Conservation (phyloP, 2,797 vertebrate species). For the Gila robusta region DNA sequence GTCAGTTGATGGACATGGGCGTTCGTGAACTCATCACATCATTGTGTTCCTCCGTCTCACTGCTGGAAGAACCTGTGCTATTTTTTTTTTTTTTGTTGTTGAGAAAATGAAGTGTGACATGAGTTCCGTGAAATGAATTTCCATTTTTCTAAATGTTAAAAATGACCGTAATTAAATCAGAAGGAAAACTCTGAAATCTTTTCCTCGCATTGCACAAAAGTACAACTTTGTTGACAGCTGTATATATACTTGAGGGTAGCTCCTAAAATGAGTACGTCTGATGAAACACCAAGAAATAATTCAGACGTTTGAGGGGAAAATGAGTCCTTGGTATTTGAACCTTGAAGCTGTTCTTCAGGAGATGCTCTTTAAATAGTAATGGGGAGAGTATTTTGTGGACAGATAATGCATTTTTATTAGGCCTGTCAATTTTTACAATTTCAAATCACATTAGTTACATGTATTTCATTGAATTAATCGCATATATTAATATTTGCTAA, state of each 20-base stretch:
- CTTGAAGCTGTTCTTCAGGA: constrained; percentile 46
- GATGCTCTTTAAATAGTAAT: constrained; percentile 39
- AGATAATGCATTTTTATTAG: constrained; percentile 22
- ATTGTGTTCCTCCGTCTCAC: no score
- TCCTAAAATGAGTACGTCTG: constrained; percentile 63
- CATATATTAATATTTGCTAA: not conserved
- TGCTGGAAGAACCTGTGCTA: not conserved
- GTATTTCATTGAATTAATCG: not conserved
- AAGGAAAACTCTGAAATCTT: constrained; percentile 27
- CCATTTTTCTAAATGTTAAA: constrained; percentile 13
- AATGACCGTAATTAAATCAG: constrained; percentile 19
- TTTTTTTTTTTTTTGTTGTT: not conserved
- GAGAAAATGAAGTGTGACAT: constrained; percentile 9
- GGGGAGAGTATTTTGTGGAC: not conserved
- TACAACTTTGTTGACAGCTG: constrained; percentile 55
- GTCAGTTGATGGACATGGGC: constrained; percentile 9
- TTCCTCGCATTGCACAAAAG: constrained; percentile 35
- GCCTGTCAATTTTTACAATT: not conserved
- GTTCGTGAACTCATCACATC: not conserved
- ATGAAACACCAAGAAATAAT: constrained; percentile 67
- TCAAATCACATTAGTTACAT: not conserved
- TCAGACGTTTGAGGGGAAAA: constrained; percentile 52
- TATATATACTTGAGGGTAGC: constrained; percentile 42
- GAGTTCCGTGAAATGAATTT: constrained; percentile 18
- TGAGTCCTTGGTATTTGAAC: constrained; percentile 46